Evolutionary conservation across 2,113 vertebrate genomes (phyloP).

Genomic region (Rattus norvegicus): GRCr8 NC_086020.1:174376501-174377000

Average conservation of each 20-base stretch:
- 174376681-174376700: neutral
- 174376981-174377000: constrained; percentile 50
- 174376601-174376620: neutral
- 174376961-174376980: constrained; percentile 40
- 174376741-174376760: constrained; percentile 29
- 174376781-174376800: constrained; percentile 14
- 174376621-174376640: neutral
- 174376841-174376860: neutral
- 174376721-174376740: constrained; percentile 24
- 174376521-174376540: neutral
- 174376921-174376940: constrained; percentile 51
- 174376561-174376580: constrained; percentile 29
- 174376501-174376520: neutral
- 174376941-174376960: constrained; percentile 40
- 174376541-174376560: neutral
- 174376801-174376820: neutral
- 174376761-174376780: constrained; percentile 57
- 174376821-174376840: constrained; percentile 48
- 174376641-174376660: neutral
- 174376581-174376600: neutral
- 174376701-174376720: neutral
- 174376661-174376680: neutral
- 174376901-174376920: constrained; percentile 63
- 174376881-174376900: constrained; percentile 63
- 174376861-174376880: constrained; percentile 37